Base-by-base conservation (phyloP, 2,888 invertebrate species). In the Thera obeliscata region DNA sequence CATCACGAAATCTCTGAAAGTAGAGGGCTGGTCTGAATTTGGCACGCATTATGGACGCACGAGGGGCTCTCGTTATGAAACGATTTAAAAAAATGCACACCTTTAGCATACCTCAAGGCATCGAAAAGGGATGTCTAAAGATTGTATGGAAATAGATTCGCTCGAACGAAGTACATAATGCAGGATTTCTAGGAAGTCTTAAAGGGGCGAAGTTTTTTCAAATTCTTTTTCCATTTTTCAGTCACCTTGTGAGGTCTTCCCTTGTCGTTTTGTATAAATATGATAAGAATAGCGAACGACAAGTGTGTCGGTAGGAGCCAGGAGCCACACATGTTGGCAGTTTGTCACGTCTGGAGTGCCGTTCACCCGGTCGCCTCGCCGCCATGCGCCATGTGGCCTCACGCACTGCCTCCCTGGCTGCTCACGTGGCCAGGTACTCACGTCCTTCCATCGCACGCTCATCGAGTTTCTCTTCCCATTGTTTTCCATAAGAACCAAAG, bases 361-460 rank as follows among this genome's bases (percentile, higher is more conserved):
- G 80, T 85, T 85, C 83, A 82, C 84, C 83, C 85, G 82, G 49
- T 38, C 52, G 80, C 82, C 74, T 70, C 70, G 64, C 67, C 76
- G 65, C 38, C 22, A 22, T 22, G 22, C 38, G 56, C 85, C 89
- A 88, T 88, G 87, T 89, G 89, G 83, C 75, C 79, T 72, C 71
- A 69, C 71, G 22, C 76, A 50, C 33, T 50, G 55, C 65, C 60
- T 63, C 62, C 49, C 80, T 80, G 78, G 81, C 84, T 77, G 81
- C 83, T 85, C 89, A 84, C 85, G 87, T 88, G 87, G 82, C 82
- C 89, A 90, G 89, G 89, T 88, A 88, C 84, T 84, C 70, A 75
- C 78, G 83, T 87, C 82, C 56, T 41, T 38, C 81, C 83, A 81
- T 80, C 82, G 82, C 79, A 85, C 87, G 84, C 78, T 79, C 74